These are phyloP conservation scores for Syrrhaptes paradoxus DNA, from an alignment of 2,113 vertebrate genomes.

Conservation along the genomic window DNA sequence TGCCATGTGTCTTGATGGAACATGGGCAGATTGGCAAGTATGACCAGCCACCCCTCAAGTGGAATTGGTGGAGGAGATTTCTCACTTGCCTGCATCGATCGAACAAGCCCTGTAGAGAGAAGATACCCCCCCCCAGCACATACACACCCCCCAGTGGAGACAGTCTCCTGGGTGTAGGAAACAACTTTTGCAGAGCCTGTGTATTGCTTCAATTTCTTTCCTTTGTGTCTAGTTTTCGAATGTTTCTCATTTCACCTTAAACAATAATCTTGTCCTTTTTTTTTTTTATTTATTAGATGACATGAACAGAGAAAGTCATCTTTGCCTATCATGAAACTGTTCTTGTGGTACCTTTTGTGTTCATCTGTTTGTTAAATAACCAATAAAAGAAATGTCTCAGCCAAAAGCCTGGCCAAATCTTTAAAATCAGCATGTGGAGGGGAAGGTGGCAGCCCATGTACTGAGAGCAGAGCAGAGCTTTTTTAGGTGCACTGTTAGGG, in stretches of 20 bases:
- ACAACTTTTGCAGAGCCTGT: neutral
- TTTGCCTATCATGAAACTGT: neutral
- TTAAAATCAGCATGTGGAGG: neutral
- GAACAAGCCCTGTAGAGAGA: neutral
- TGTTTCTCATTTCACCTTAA: neutral
- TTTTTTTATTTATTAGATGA: neutral
- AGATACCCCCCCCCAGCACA: neutral
- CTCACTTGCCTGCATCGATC: fast-evolving
- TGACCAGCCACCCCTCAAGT: neutral
- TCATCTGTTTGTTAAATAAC: neutral
- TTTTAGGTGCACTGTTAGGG: neutral
- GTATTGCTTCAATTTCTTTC: neutral
- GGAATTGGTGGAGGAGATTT: neutral
- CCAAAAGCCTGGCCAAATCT: neutral
- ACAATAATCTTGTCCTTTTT: no score
- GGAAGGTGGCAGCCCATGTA: neutral
- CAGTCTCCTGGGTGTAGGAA: fast-evolving
- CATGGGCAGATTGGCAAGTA: neutral
- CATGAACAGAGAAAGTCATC: neutral
- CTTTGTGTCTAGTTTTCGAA: neutral
- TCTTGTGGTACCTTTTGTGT: neutral
- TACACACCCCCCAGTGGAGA: neutral
- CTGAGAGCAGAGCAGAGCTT: neutral
- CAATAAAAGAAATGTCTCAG: neutral
- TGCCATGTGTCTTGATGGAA: neutral